Evolutionary conservation across 2,888 invertebrate genomes (phyloP), one percentile per base, ranked within the genome.

Genomic region (Pogonocherus hispidulus): DNA sequence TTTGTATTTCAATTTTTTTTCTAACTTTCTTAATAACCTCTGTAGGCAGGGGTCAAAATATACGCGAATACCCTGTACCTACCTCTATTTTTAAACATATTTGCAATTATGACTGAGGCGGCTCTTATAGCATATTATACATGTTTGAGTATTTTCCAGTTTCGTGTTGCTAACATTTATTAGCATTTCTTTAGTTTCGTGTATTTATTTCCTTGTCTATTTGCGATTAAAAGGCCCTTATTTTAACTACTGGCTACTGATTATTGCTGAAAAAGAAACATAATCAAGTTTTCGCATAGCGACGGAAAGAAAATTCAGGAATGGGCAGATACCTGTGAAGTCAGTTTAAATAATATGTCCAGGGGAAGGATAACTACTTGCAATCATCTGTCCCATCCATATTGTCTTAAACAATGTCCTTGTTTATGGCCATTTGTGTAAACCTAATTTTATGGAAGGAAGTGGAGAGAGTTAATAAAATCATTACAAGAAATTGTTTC

Each of bases 301-400:
- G 20, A 90, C 90, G 1, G 72, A 83, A 0, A 89, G n/a, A 93
- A 94, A 75, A 87, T 94, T 37, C 85, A 88, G 11, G 88, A 88
- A 11, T 88, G 91, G 75, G 92, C 93, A 75, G 94, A 94, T 77
- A 91, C 94, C 5, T 94, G 94, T 82, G 92, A 93, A 0, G 92
- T 94, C 1, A 94, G 94, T 78, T 86, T 94, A 41, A 91, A 89
- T 67, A 83, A 85, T 9, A 93, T 94, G 93, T 87, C 86, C 62
- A 88, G 89, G 6, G 94, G 93, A 0, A 87, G 93, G 49, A 90
- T 93, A 41, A 94, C 94, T 0, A 93, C 93, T 0, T 94, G 94
- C 79, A 91, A 91, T 51, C 94, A 94, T 82, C 88, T 91, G 79
- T 94, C 94, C 85, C 94, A 94, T 84, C 92, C 92, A 0, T 90